Evolutionary conservation across 2,797 vertebrate genomes (phyloP).

Genomic region (Myotis vivesi): DNA sequence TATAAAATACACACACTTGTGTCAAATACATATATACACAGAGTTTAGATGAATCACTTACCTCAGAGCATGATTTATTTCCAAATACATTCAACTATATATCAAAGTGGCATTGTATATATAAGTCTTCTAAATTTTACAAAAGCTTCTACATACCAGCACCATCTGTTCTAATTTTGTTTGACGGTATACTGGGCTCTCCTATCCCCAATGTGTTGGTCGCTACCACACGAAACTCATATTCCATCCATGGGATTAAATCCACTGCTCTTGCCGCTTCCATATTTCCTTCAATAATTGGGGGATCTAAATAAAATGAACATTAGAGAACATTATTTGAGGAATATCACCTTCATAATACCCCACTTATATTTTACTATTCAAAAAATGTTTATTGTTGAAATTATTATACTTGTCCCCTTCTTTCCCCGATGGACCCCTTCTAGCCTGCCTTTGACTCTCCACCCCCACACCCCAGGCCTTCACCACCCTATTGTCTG

Average conservation of each 20-base stretch:
- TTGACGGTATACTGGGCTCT: conserved; percentile 92
- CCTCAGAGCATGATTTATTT: background rate
- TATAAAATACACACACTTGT: background rate
- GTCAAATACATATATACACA: background rate
- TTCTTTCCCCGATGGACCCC: no score
- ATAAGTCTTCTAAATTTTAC: background rate
- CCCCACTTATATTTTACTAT: background rate
- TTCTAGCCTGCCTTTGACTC: no score
- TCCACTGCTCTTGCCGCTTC: conserved; percentile 91
- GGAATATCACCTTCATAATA: background rate
- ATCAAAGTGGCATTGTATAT: background rate
- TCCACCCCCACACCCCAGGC: no score
- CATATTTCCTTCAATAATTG: conserved; percentile 93
- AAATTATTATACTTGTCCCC: no score
- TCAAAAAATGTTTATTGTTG: background rate
- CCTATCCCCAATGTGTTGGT: conserved; percentile 94
- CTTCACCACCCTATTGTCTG: no score
- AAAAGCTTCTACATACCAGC: conserved; percentile 85
- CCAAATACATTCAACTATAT: background rate
- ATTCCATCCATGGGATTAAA: conserved; percentile 96
- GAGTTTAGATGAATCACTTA: background rate
- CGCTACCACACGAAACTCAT: conserved; percentile 96
- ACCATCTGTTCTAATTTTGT: conserved; percentile 90
- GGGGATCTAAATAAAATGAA: conserved; percentile 86
- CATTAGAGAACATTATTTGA: background rate